These are phyloP conservation scores for Halotydeus destructor DNA, from an alignment of 1,140 invertebrate species.

Conservation along the genomic window DNA sequence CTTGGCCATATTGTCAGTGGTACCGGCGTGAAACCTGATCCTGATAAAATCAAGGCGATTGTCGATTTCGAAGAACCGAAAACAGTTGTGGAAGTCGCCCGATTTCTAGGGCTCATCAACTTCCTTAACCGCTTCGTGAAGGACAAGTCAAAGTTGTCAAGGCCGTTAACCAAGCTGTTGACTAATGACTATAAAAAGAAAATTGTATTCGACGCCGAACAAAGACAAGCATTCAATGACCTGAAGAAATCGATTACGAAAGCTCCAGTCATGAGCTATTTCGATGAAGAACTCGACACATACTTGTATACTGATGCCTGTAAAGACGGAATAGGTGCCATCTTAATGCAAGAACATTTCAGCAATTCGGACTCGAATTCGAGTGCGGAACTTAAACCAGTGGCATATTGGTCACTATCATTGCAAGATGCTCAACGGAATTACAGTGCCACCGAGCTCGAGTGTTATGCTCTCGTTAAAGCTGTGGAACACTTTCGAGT, in stretches of 20 bases:
- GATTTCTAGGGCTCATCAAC: constrained; percentile 25
- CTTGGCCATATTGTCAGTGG: constrained; percentile 22
- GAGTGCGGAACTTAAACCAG: too few relatives aligned
- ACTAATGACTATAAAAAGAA: neutral
- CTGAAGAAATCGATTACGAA: constrained; percentile 19
- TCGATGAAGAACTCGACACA: constrained; percentile 3
- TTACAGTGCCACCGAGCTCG: neutral
- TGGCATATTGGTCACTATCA: neutral
- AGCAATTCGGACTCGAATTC: too few relatives aligned
- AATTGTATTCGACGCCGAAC: neutral
- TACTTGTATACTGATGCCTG: constrained; percentile 20
- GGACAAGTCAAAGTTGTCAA: constrained; percentile 19
- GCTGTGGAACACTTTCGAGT: neutral
- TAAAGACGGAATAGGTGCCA: constrained; percentile 20
- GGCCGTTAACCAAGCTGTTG: constrained; percentile 21
- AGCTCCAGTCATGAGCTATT: constrained; percentile 6
- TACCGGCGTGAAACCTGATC: constrained; percentile 21
- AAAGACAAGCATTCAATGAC: constrained; percentile 1
- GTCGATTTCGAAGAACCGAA: constrained; percentile 16
- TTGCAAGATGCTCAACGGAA: neutral
- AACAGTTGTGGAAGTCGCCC: constrained; percentile 22
- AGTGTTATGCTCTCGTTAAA: neutral
- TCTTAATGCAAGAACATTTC: constrained; percentile 19
- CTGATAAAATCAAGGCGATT: constrained; percentile 20
- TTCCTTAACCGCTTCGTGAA: constrained; percentile 2